Base-by-base conservation (phyloP, 2,888 invertebrate genomes). In the Ctenicera cuprea region DNA sequence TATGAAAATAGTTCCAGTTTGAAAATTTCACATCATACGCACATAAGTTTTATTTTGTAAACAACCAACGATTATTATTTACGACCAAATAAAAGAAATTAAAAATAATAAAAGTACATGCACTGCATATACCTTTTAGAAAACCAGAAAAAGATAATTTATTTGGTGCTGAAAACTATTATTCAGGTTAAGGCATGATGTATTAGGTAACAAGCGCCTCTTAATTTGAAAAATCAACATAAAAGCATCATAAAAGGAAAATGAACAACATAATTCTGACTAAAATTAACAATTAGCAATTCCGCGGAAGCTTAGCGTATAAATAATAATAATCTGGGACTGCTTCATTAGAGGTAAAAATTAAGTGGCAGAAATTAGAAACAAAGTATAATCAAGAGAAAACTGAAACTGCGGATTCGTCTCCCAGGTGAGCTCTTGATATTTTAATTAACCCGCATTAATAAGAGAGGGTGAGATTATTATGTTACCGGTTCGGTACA, bases 401-500 rank as follows among this genome's bases (percentile, higher is more conserved):
- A 82, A 82, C 82, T 82, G 83, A 83, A 84, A 82, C 80, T 82
- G 81, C 81, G 81, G 80, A 82, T 79, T 80, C 80, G 74, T 76
- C 78, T 85, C 85, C 85, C 85, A 82, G 82, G 84, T 84, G 85
- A 80, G 83, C 82, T 80, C 83, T 86, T 85, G 83, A 83, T 83
- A 82, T 86, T 86, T 86, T 85, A 85, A 86, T 86, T 85, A 85
- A 83, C 82, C 83, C 79, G 81, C 83, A 84, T 84, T 85, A 84
- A 84, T 85, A 84, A 83, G 82, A 79, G 80, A 78, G 79, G 81
- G 79, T 77, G 79, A 81, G 82, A 82, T 84, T 84, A 83, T 83
- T 82, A 80, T 78, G 80, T 79, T 79, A 79, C 81, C 77, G 76
- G 77, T 82, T 79, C 64, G 71, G 78, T 75, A 76, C 75, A 79